These are phyloP conservation scores for Callosobruchus maculatus DNA, from an alignment of 2,888 invertebrate species.

Conservation along the genomic window DNA sequence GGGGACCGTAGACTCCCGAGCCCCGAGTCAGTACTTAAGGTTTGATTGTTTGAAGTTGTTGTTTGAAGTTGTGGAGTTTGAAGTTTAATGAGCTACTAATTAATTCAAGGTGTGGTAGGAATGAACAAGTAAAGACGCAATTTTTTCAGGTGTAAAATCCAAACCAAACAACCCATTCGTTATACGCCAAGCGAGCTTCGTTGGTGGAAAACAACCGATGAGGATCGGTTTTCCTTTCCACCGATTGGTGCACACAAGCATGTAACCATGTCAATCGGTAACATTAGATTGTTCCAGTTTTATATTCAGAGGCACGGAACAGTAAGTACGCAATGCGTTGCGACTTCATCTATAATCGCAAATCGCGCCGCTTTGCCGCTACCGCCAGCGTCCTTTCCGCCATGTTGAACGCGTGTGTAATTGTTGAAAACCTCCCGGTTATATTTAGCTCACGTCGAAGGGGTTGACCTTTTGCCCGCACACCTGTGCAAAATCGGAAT, in stretches of 20 bases:
- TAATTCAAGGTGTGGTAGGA: too few relatives aligned
- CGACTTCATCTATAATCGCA: neutral
- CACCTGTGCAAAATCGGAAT: neutral
- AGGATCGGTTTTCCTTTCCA: neutral
- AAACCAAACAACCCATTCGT: constrained; percentile 5
- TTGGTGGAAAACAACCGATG: neutral
- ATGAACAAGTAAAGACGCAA: neutral
- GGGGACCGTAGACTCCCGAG: too few relatives aligned
- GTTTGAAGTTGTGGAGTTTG: too few relatives aligned
- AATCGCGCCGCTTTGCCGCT: too few relatives aligned
- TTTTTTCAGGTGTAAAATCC: constrained; percentile 1
- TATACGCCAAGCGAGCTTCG: constrained; percentile 5
- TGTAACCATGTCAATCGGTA: constrained; percentile 13
- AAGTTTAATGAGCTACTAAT: too few relatives aligned
- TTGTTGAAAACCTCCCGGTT: neutral
- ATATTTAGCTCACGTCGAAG: neutral
- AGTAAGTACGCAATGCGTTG: constrained; percentile 1
- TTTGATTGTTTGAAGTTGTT: too few relatives aligned
- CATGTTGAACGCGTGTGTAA: neutral
- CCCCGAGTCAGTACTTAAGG: too few relatives aligned
- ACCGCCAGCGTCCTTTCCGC: neutral
- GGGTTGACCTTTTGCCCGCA: neutral
- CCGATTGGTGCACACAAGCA: constrained; percentile 13
- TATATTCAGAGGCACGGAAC: constrained; percentile 12
- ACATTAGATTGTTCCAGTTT: constrained; percentile 12